Evolutionary conservation across 2,888 invertebrate species (phyloP).

Genomic region (Camponotus fellah): DNA sequence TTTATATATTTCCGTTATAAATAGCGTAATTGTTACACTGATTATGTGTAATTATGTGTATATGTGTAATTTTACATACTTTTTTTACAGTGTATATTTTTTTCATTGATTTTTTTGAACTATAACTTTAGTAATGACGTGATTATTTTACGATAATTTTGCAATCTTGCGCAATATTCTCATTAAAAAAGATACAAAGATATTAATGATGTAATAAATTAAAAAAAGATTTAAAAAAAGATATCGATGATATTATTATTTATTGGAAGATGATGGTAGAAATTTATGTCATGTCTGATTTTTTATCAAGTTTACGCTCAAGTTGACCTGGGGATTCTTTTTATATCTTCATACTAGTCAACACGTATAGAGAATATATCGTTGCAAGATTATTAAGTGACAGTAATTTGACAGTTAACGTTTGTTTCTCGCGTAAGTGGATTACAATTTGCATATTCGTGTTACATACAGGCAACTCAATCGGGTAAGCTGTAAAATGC

Average conservation of each 20-base stretch:
- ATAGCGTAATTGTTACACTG: too few relatives aligned
- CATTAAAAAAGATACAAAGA: too few relatives aligned
- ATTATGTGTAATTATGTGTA: too few relatives aligned
- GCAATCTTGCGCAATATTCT: too few relatives aligned
- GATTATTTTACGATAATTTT: too few relatives aligned
- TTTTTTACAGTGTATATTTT: too few relatives aligned
- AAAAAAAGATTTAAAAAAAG: too few relatives aligned
- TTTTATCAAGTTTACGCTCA: neutral
- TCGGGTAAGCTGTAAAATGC: slow-evolving; percentile 18
- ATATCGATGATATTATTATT: neutral
- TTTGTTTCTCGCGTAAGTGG: slow-evolving; percentile 49
- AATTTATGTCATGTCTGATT: neutral
- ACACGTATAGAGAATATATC: neutral
- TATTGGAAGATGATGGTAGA: neutral
- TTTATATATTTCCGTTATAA: too few relatives aligned
- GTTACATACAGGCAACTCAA: slow-evolving; percentile 35
- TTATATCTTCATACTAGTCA: slow-evolving; percentile 4
- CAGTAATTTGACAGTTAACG: slow-evolving; percentile 53
- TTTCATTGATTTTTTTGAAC: too few relatives aligned
- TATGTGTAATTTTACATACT: too few relatives aligned
- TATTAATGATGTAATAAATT: too few relatives aligned
- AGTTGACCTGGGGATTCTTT: slow-evolving; percentile 6
- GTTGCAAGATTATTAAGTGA: slow-evolving; percentile 22
- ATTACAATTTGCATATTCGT: slow-evolving; percentile 51
- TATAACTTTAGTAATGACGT: too few relatives aligned